phyloP scores from a whole-genome alignment of 2,113 vertebrate genomes.

The Heteronetta atricapilla region DNA sequence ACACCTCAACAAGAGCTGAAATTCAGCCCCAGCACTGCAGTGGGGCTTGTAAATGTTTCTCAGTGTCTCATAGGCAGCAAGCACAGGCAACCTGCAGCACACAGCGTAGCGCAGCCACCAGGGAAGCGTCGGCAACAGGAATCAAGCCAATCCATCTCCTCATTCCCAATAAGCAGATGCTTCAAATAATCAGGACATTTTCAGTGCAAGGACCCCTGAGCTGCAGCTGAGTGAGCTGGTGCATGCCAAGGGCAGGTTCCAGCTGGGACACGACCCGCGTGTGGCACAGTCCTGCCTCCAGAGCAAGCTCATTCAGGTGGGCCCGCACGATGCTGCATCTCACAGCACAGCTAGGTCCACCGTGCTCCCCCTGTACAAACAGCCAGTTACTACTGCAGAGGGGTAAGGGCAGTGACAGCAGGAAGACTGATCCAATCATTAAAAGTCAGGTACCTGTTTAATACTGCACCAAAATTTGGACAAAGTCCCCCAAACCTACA shows the following conservation, averaged over 20 bases:
- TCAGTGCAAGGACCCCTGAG: neutral
- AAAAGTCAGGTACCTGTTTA: neutral
- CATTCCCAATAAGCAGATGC: neutral
- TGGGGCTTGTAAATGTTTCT: neutral
- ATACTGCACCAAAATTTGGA: neutral
- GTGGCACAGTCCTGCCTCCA: neutral
- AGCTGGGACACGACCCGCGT: neutral
- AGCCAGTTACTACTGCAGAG: neutral
- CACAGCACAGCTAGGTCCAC: rapidly evolving
- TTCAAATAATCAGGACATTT: neutral
- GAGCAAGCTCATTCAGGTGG: neutral
- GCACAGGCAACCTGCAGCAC: neutral
- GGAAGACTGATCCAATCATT: neutral
- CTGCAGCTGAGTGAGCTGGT: too few relatives aligned
- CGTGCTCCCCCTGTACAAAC: neutral
- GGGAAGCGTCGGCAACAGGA: neutral
- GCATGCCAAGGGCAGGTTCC: neutral
- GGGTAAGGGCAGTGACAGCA: neutral
- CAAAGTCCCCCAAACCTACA: neutral
- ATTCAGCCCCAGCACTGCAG: neutral
- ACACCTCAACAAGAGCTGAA: neutral
- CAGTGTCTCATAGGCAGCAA: neutral
- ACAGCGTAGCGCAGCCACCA: rapidly evolving
- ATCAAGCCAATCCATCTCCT: neutral
- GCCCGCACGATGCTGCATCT: neutral